Base-by-base conservation (phyloP, 2,888 invertebrate genomes). In the Blera fallax region DNA sequence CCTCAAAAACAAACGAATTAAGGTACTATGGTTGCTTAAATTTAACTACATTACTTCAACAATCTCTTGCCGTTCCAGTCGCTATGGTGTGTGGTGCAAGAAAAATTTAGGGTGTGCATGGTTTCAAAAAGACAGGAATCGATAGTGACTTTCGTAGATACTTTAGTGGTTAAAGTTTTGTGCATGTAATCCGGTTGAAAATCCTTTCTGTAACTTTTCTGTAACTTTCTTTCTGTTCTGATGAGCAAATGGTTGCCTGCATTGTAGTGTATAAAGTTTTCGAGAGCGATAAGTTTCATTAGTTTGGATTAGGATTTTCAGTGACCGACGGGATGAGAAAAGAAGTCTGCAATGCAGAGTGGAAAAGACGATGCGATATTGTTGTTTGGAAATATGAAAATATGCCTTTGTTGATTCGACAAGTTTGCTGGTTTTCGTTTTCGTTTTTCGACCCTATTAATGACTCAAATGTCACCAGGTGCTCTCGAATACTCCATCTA, bases 171-270 rank as follows among this genome's bases (percentile, higher is more conserved):
- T 14, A 62, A 73, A 64, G 62, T 73, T 73, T 62, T 40, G 29
- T 37, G 40, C 60, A 64, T 73, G 52, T 73, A 73, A 73, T 73
- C 73, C 37, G 16, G 21, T 34, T 29, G 65, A 14, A 58, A 48
- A 34, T 45, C 58, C 48, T 60, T 50, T 50, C n/a, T 10, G 50
- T 37, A 60, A 48, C n/a, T n/a, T n/a, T n/a, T n/a, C n/a, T n/a
- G n/a, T n/a, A n/a, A n/a, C n/a, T n/a, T n/a, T n/a, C n/a, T n/a
- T n/a, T n/a, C n/a, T n/a, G n/a, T n/a, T n/a, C n/a, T n/a, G 60
- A 27, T 32, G 48, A 60, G 37, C 50, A 50, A 58, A 50, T 60
- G 72, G 48, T 11, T 69, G 48, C 34, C 60, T 58, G 60, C 50
- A 50, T 27, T 60, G 37, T 34, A 29, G 37, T 37, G 72, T 60